Evolutionary conservation across 2,797 vertebrate species (phyloP).

Genomic region (Sciaenops ocellatus): DNA sequence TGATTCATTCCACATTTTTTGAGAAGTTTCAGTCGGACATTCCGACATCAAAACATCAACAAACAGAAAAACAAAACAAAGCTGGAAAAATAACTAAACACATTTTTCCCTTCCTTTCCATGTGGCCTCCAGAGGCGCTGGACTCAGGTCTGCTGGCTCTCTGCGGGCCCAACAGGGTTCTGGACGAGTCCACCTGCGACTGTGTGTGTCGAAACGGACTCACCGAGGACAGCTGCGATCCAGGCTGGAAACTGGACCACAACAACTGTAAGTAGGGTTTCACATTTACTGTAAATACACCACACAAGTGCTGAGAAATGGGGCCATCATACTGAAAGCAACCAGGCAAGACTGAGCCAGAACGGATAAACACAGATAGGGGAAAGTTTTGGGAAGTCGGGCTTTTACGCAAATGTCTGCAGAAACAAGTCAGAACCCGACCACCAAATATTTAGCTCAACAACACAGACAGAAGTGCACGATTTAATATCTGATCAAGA

Average conservation of each 20-base stretch:
- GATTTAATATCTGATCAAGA: neutral
- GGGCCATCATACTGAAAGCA: neutral
- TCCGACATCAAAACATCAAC: too few relatives aligned
- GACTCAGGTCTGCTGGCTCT: conserved; percentile 80
- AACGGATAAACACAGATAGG: conserved; percentile 1
- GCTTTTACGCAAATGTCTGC: conserved; percentile 6
- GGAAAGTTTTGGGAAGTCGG: conserved; percentile 1
- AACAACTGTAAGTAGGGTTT: conserved; percentile 74
- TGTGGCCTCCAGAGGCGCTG: conserved; percentile 66
- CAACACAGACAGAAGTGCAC: neutral
- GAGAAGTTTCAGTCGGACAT: neutral
- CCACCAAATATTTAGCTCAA: conserved; percentile 20
- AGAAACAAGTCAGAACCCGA: conserved; percentile 52
- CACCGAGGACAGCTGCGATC: conserved; percentile 82
- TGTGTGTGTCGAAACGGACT: conserved; percentile 84
- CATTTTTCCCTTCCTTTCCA: neutral
- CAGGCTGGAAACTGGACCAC: conserved; percentile 83
- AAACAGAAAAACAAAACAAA: neutral
- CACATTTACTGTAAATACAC: conserved; percentile 30
- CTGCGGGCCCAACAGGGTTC: conserved; percentile 82
- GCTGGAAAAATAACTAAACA: neutral
- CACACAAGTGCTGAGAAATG: neutral
- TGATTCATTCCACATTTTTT: neutral
- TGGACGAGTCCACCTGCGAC: conserved; percentile 82
- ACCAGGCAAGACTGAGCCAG: neutral